A percentile compares a stretch with the other conserved stretches of the same genome.
Conservation (phyloP, 1,140 invertebrate genomes). For the Protaetia brevitarsis region DNA sequence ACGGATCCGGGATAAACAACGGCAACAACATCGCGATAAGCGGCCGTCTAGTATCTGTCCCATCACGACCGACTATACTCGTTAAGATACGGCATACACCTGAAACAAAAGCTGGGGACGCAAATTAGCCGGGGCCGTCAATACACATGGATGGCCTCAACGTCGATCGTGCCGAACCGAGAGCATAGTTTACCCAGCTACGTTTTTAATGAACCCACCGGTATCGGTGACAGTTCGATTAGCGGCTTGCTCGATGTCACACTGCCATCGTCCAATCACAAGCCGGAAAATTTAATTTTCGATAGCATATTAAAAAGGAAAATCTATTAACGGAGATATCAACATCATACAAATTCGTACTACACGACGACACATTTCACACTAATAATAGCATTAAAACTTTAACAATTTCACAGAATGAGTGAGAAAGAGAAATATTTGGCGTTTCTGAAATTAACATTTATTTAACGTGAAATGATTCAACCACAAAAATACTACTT, state of each 20-base stretch:
- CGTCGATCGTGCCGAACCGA: neutral
- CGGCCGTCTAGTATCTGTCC: neutral
- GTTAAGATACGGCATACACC: constrained; percentile 12
- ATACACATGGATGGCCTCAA: neutral
- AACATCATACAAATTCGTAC: too few species aligned
- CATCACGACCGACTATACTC: constrained; percentile 8
- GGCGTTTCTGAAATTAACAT: too few species aligned
- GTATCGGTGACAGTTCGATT: neutral
- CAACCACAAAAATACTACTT: too few species aligned
- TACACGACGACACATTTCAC: too few species aligned
- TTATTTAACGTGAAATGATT: too few species aligned
- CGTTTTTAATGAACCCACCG: neutral
- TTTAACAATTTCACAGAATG: too few species aligned
- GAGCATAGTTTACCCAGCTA: neutral
- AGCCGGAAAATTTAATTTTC: neutral
- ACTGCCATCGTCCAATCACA: neutral
- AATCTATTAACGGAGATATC: neutral
- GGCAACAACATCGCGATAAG: neutral
- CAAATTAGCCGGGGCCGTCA: neutral
- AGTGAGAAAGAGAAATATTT: too few species aligned
- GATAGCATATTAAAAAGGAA: neutral
- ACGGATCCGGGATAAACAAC: neutral
- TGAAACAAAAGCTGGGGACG: constrained; percentile 2
- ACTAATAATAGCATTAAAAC: too few species aligned
- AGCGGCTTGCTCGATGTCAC: neutral